Percentiles rank a stretch among this genome's conserved stretches.
These are phyloP conservation scores for Salvelinus fontinalis DNA, from an alignment of 2,113 vertebrate genomes.

Conservation along the genomic window DNA sequence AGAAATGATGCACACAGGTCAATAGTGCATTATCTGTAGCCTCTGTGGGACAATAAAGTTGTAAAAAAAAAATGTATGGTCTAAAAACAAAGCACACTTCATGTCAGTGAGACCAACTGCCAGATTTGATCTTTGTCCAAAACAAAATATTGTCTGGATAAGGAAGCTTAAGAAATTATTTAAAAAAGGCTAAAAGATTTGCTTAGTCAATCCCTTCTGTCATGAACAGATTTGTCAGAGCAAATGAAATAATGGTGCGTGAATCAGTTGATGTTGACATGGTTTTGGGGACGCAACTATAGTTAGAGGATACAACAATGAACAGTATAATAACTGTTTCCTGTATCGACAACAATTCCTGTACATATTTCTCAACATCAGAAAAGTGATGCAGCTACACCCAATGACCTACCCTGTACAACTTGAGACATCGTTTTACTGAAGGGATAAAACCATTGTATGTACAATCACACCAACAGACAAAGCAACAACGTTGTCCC, in stretches of 20 bases:
- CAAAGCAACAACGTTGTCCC: not conserved
- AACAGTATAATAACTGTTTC: not conserved
- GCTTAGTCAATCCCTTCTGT: no score
- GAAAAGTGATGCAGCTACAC: not conserved
- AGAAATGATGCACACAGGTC: no score
- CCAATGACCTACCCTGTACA: not conserved
- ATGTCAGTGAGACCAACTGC: no score
- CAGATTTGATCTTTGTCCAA: no score
- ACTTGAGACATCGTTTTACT: not conserved
- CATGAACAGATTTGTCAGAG: no score
- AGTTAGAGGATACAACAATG: not conserved
- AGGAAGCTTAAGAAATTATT: no score
- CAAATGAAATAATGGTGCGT: not conserved
- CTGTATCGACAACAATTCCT: not conserved
- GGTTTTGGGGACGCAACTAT: not conserved
- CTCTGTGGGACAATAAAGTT: no score
- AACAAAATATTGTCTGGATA: no score
- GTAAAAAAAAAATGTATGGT: no score
- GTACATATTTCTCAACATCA: not conserved
- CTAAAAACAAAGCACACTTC: no score
- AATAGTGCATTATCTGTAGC: no score
- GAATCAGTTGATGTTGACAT: not conserved
- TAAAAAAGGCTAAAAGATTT: no score
- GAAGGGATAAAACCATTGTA: not conserved
- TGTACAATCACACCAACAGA: constrained; percentile 12